Evolutionary conservation across 2,888 invertebrate species (phyloP), one percentile per base, ranked within the genome.

Genomic region (Temnothorax rugatulus): DNA sequence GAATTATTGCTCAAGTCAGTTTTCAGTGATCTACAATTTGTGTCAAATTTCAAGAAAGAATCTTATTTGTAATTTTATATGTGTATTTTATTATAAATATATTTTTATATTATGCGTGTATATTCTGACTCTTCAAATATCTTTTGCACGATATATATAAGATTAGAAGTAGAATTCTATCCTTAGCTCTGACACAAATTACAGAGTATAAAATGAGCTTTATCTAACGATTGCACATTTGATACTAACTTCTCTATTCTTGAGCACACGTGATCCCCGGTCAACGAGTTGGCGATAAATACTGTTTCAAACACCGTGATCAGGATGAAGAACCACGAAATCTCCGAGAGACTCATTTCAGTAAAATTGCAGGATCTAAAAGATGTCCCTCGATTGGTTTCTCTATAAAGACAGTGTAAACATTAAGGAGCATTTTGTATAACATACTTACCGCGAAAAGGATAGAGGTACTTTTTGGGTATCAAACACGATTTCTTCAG

Each of bases 191-290:
- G 63, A 64, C 0, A 63, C 13, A 41, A 38, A 41, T 41, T 64
- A n/a, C 21, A 41, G 34, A 34, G 34, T 61, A 29, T 9, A 61
- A 4, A 63, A n/a, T 38, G 5, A 74, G 18, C 0, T 21, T 11
- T 52, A 21, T 66, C 7, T 54, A 38, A 64, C 25, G 29, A 38
- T 54, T 38, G 34, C 18, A 18, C 13, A 18, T 57, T 47, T 13
- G 18, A 15, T 66, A 92, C 94, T 94, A 91, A 95, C 95, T 94
- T 95, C 90, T 95, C 93, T 87, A 93, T 88, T 83, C 92, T 92
- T 41, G 93, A 90, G 90, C 95, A 95, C 21, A 95, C 91, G 91
- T 94, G 92, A 79, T 94, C 93, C 21, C 93, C 94, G 76, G 91
- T 93, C 63, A 93, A 88, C 64, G 92, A 89, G 66, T 86, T 77